Base-by-base conservation (phyloP, 2,113 vertebrate genomes). In the Cromileptes altivelis region DNA sequence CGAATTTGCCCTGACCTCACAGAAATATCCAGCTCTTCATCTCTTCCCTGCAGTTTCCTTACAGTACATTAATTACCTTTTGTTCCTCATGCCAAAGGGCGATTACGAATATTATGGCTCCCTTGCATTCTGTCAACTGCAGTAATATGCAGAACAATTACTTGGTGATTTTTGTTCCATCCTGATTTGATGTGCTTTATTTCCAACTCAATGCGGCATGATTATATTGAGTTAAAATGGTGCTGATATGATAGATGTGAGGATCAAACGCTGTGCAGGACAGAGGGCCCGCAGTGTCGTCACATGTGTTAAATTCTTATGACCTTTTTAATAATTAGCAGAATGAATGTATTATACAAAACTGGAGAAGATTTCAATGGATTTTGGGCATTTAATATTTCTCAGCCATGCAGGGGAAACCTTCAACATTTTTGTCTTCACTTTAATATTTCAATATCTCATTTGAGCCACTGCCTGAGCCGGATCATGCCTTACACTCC, bases 391-490 rank as follows among this genome's bases (percentile, higher is more conserved):
- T 89, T 86, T 71, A 72, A 73, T 84, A 81, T 86, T 70, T 80
- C 30, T 87, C 61, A 69, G 70, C 27, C 47, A 52, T 72, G 67
- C 63, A 30, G 70, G 50, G 60, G 67, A 87, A 87, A 87, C 75
- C 79, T 86, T 80, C 64, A 84, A 87, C 33, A 70, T 67, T 82
- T 83, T 78, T 75, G 62, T 84, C 75, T 80, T 81, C 60, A 42
- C 70, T 88, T 93, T 75, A 92, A 93, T 91, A 90, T 92, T 93
- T 92, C 53, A 91, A 85, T 72, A 89, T 88, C 85, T 89, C 77
- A 92, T 91, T 93, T 90, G 77, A 78, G 84, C 71, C 55, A 11
- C 61, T 19, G 75, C 64, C 50, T 52, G 68, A 81, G 70, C 71
- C 52, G 73, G 30, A 85, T 91, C 83, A 88, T 88, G 85, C 65